Conservation (phyloP, 2,888 invertebrate species). For the Eumacrocentrus americanus region DNA sequence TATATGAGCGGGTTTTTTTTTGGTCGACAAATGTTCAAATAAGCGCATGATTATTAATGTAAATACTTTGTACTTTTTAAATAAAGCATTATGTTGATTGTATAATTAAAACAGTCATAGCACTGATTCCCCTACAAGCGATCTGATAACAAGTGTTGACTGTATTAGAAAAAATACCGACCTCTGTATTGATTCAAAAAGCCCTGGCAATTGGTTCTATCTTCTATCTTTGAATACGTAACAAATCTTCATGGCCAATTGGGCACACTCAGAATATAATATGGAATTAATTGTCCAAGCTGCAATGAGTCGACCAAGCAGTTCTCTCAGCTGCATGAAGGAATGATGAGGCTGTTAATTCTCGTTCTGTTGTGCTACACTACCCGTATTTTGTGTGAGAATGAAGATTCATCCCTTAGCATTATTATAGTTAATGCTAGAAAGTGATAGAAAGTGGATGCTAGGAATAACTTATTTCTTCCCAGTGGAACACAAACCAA, state of each 20-base stretch:
- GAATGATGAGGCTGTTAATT: slow-evolving; percentile 15
- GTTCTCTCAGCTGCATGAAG: not conserved
- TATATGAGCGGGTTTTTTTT: not conserved
- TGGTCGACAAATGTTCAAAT: slow-evolving; percentile 3
- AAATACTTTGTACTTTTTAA: slow-evolving; percentile 38
- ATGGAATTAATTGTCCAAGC: not conserved
- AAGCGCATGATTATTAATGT: slow-evolving; percentile 21
- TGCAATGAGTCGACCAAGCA: not conserved
- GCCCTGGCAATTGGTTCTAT: slow-evolving; percentile 15
- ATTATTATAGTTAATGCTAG: slow-evolving; percentile 63
- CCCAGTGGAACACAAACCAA: slow-evolving; percentile 67
- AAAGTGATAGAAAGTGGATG: slow-evolving; percentile 70
- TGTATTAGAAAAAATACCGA: not conserved
- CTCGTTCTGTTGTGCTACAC: slow-evolving; percentile 16
- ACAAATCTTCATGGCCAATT: not conserved
- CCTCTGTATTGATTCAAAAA: slow-evolving; percentile 17
- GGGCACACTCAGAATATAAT: not conserved
- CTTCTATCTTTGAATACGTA: not conserved
- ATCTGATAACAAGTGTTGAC: no score
- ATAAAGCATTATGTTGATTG: slow-evolving; percentile 34
- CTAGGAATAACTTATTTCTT: slow-evolving; percentile 69
- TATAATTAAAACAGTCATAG: no score
- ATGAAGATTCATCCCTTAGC: slow-evolving; percentile 27
- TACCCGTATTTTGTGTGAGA: not conserved
- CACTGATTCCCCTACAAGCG: no score